Conservation (phyloP, 2,888 invertebrate species). For the Uropetala carovei region DNA sequence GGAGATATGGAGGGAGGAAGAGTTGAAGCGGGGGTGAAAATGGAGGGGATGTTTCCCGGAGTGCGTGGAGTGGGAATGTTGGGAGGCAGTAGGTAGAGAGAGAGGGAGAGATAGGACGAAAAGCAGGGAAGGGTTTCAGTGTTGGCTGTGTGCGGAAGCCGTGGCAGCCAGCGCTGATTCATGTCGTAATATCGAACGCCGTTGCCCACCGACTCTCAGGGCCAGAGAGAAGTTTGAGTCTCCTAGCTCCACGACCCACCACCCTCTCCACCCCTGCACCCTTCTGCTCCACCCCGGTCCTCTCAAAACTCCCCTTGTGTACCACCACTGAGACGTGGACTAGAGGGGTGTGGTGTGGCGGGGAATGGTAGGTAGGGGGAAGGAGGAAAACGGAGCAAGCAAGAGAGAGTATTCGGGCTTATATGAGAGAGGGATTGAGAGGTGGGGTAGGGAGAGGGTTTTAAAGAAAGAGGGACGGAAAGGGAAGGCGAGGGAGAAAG, state of each 20-base stretch:
- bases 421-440: neutral
- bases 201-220: slow-evolving; percentile 5
- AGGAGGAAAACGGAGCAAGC: neutral
- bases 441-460: neutral
- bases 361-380: neutral
- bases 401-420: neutral
- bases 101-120: neutral
- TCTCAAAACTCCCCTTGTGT: slow-evolving; percentile 11
- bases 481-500: neutral
- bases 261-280: neutral
- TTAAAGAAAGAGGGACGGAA: neutral
- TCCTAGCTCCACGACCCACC: neutral
- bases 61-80: neutral
- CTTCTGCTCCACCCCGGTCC: slow-evolving; percentile 8
- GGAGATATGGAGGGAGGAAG: neutral
- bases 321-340: neutral
- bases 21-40: neutral
- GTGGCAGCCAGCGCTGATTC: slow-evolving; percentile 48
- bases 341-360: neutral
- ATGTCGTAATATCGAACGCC: slow-evolving; percentile 52
- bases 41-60: neutral
- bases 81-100: neutral
- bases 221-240: slow-evolving; percentile 5
- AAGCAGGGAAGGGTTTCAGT: neutral
- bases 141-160: slow-evolving; percentile 47